Evolutionary conservation across 2,797 vertebrate species (phyloP).

Genomic region (Diceros bicornis): DNA sequence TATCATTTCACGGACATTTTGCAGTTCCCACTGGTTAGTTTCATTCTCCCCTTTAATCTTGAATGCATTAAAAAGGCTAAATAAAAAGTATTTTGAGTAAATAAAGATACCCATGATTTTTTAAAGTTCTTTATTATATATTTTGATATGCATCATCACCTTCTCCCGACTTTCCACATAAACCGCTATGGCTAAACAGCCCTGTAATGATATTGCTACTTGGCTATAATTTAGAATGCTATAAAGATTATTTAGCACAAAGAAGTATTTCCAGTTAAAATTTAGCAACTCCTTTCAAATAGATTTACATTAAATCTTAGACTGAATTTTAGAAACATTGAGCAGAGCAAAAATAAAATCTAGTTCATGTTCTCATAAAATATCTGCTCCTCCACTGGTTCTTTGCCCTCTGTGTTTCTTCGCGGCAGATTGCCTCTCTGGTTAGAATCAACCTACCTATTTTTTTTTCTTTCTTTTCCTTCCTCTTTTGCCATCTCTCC

Average conservation of each 20-base stretch:
- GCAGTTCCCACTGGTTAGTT: slow-evolving; percentile 76
- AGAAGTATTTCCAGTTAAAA: slow-evolving; percentile 85
- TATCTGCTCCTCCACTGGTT: slow-evolving; percentile 25
- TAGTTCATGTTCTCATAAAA: slow-evolving; percentile 74
- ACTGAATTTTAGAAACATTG: slow-evolving; percentile 78
- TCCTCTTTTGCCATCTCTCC: background rate
- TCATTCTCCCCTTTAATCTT: slow-evolving; percentile 78
- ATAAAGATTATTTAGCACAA: slow-evolving; percentile 86
- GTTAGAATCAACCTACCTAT: background rate
- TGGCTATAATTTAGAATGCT: slow-evolving; percentile 84
- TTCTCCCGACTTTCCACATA: slow-evolving; percentile 82
- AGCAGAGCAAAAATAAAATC: slow-evolving; percentile 81
- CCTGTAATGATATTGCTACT: slow-evolving; percentile 82
- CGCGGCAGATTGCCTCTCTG: background rate
- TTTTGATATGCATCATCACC: slow-evolving; percentile 83
- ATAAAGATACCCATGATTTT: slow-evolving; percentile 84
- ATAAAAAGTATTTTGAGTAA: slow-evolving; percentile 85
- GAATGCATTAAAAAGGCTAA: slow-evolving; percentile 78
- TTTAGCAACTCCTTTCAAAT: slow-evolving; percentile 85
- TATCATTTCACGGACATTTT: slow-evolving; percentile 78
- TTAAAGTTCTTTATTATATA: slow-evolving; percentile 84
- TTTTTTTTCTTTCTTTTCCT: background rate
- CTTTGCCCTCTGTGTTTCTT: slow-evolving; percentile 22
- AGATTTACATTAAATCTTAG: slow-evolving; percentile 83
- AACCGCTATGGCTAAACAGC: slow-evolving; percentile 81